Conservation (phyloP, 2,113 vertebrate genomes). For the Lepus timidus region DNA sequence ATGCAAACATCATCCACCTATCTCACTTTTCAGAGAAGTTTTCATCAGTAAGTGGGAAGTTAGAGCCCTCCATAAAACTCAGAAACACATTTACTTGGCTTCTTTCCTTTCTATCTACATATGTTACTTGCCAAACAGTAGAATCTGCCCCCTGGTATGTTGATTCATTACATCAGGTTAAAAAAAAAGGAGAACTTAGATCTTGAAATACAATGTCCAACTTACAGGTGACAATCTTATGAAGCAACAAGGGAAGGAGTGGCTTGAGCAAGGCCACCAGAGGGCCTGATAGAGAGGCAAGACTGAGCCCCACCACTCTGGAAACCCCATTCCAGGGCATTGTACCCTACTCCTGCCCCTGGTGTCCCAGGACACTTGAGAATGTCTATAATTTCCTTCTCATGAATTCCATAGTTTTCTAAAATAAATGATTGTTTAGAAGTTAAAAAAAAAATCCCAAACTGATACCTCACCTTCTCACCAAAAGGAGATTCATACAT, state of each 20-base stretch:
- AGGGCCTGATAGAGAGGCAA: not conserved
- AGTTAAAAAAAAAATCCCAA: not conserved
- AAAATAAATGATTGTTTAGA: not conserved
- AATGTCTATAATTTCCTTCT: not conserved
- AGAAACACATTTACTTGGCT: not conserved
- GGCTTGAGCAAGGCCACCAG: not conserved
- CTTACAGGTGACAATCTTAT: not conserved
- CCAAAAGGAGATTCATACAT: not conserved
- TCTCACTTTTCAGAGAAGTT: not conserved
- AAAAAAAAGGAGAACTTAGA: not conserved
- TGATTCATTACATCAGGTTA: not conserved
- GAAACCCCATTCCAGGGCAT: not conserved
- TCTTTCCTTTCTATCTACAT: not conserved
- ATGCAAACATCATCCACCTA: not conserved
- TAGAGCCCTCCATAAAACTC: not conserved
- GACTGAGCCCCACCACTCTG: not conserved
- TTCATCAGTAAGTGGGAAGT: not conserved
- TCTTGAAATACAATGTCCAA: not conserved
- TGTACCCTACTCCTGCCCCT: not conserved
- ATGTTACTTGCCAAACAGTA: not conserved
- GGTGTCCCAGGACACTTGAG: not conserved
- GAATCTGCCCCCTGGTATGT: not conserved
- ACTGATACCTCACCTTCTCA: not conserved
- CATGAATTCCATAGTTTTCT: slow-evolving; percentile 11
- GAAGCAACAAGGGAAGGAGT: not conserved